Evolutionary conservation across 2,888 invertebrate genomes (phyloP).

Genomic region (Clostera curtula): DNA sequence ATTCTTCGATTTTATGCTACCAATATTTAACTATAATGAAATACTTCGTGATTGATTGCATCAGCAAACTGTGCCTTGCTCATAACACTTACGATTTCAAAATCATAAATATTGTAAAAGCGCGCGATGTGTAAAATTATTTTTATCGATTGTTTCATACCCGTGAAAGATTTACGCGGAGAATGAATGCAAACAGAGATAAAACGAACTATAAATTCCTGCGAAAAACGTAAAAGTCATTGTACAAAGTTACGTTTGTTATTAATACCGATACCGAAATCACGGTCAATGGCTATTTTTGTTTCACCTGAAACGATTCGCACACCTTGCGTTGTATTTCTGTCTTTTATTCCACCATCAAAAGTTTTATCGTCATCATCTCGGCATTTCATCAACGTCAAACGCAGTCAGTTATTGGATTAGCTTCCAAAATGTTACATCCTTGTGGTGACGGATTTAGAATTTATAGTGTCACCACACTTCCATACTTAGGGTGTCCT

Average conservation of each 20-base stretch:
- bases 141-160: conserved; percentile 21
- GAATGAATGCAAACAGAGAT: conserved; percentile 10
- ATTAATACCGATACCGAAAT: not conserved
- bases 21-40: not conserved
- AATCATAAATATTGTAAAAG: conserved; percentile 1
- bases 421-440: too few species aligned
- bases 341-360: too few species aligned
- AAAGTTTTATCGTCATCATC: too few species aligned
- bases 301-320: too few species aligned
- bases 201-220: conserved; percentile 18
- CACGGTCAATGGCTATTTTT: not conserved
- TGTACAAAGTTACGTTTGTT: conserved; percentile 4
- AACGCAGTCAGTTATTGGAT: too few species aligned
- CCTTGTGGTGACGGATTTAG: too few species aligned
- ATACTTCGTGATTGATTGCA: not conserved
- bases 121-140: conserved; percentile 12
- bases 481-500: too few species aligned
- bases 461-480: too few species aligned
- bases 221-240: conserved; percentile 7
- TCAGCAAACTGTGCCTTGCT: not conserved
- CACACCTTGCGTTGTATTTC: too few species aligned
- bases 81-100: not conserved
- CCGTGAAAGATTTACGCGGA: conserved; percentile 13
- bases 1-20: too few species aligned
- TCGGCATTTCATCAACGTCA: too few species aligned